A percentile compares a stretch with the other conserved stretches of the same genome.
Conservation (phyloP, 1,140 invertebrate genomes). For the Melipona quadrifasciata region DNA sequence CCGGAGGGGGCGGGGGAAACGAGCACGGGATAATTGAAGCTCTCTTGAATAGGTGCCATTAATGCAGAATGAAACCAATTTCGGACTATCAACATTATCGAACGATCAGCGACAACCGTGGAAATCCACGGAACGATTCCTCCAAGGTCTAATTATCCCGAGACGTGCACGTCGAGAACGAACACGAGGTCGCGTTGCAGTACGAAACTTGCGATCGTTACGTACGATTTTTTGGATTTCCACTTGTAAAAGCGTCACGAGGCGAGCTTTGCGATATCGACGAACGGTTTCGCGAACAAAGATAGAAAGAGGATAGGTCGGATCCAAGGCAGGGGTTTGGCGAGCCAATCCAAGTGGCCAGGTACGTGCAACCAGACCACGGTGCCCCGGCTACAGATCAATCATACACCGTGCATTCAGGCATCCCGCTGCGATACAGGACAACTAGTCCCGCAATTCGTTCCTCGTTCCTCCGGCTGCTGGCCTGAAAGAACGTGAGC, state of each 20-base stretch:
- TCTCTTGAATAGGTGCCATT: background rate
- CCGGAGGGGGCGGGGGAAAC: background rate
- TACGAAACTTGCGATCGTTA: background rate
- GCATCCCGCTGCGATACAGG: constrained; percentile 68
- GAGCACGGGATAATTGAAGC: constrained; percentile 1
- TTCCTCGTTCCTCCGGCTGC: constrained; percentile 51
- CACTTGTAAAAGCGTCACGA: background rate
- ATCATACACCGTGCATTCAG: constrained; percentile 67
- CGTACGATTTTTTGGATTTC: background rate
- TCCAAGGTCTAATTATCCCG: background rate
- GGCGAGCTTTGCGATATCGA: background rate
- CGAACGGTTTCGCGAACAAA: background rate
- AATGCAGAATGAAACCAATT: constrained; percentile 24
- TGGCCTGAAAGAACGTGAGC: constrained; percentile 50
- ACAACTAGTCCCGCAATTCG: constrained; percentile 70
- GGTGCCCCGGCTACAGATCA: constrained; percentile 67
- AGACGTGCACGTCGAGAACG: background rate
- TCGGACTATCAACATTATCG: constrained; percentile 4
- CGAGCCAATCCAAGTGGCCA: constrained; percentile 37
- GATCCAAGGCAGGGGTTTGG: background rate
- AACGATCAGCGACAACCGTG: constrained; percentile 6
- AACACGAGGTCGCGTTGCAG: background rate
- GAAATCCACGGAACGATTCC: constrained; percentile 1
- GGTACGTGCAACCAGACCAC: constrained; percentile 54
- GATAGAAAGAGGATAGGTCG: constrained; percentile 1